Base-by-base conservation (phyloP, 1,140 invertebrate species). In the Delia radicum region DNA sequence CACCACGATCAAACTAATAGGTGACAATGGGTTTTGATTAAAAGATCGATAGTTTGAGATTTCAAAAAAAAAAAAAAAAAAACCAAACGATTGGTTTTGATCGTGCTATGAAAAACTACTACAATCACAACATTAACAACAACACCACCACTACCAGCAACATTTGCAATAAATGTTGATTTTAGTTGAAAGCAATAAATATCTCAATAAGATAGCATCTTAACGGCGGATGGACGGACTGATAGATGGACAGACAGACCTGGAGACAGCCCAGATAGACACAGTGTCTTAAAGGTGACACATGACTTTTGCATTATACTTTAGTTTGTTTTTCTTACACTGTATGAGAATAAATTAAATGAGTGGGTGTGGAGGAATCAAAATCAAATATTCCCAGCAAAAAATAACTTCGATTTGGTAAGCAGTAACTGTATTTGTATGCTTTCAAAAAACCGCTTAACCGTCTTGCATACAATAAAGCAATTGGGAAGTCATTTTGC, bases 1-100 rank as follows among this genome's bases (percentile, higher is more conserved):
- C 65, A 69, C 65, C 65, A 69, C 65, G 65, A 69, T 69, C 65
- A 69, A 69, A 69, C 65, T 69, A 69, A 69, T 69, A 69, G 65
- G 65, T 69, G 65, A 69, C 65, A 69, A 69, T 69, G 65, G 65
- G 18, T 69, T 69, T 69, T 69, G 65, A 69, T 69, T 69, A 33
- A 69, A 69, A 69, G 65, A 69, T 69, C 65, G 65, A 69, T 69
- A 69, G 65, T n/a, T 69, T 69, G 3, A 4, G 65, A 26, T 55
- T 55, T 55, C 4, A 21, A 18, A 24, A 21, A 21, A 55, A n/a
- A 21, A n/a, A n/a, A 55, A 55, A n/a, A n/a, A n/a, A n/a, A n/a
- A n/a, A 21, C 1, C 48, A 21, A 33, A 31, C 12, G 18, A 65
- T 65, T 29, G 28, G 37, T 15, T 42, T 69, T 28, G 21, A 69